Conservation (phyloP, 2,888 invertebrate genomes). For the Ochropleura plecta region DNA sequence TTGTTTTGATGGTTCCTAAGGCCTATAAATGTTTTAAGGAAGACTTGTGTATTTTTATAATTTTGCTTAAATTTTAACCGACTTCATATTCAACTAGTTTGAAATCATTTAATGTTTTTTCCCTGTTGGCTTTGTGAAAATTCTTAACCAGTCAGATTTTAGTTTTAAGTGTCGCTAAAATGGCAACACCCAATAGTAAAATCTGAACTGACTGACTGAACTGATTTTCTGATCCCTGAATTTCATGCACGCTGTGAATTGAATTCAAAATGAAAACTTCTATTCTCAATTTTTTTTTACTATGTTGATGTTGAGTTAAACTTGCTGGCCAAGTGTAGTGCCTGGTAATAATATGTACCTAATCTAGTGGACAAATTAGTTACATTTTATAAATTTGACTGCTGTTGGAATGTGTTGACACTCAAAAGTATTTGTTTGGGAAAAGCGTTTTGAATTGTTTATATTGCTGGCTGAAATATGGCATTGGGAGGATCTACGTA, state of each 20-base stretch:
- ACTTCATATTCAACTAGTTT: not conserved
- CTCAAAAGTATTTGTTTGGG: slow-evolving; percentile 72
- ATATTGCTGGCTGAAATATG: slow-evolving; percentile 70
- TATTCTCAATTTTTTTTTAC: not conserved
- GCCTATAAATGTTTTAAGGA: too few relatives aligned
- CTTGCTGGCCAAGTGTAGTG: slow-evolving; percentile 1
- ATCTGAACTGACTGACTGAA: not conserved
- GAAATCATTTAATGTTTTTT: not conserved
- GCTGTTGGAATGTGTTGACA: slow-evolving; percentile 55
- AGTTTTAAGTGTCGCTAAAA: not conserved
- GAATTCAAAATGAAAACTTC: slow-evolving; percentile 18
- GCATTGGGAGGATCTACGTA: slow-evolving; percentile 84
- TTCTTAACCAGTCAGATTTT: not conserved
- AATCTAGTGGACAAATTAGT: slow-evolving; percentile 35
- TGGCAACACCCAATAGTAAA: slow-evolving; percentile 31
- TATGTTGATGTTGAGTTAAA: slow-evolving; percentile 1
- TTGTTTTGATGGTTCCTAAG: not conserved
- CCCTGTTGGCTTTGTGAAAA: too few relatives aligned
- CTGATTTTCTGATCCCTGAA: slow-evolving; percentile 15
- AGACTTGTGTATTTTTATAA: too few relatives aligned
- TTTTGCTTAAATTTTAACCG: too few relatives aligned
- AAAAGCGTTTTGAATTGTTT: slow-evolving; percentile 60
- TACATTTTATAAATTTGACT: slow-evolving; percentile 40
- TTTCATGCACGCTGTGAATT: slow-evolving; percentile 29
- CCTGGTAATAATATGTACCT: slow-evolving; percentile 55